Conservation (phyloP, 2,888 invertebrate species). For the Hirtodrosophila confusa region DNA sequence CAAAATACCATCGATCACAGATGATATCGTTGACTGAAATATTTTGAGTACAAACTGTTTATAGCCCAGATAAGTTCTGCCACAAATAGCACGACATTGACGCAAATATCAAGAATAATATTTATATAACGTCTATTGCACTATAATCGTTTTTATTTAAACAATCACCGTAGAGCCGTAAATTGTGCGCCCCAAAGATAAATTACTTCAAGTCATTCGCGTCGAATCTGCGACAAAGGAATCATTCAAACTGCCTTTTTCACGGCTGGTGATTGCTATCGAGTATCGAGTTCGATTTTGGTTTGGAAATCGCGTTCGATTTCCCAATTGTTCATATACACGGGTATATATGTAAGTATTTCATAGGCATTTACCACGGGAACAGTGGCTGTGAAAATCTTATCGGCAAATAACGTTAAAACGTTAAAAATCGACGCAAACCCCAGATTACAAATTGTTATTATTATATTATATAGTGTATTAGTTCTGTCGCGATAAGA, state of each 20-base stretch:
- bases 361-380: conserved; percentile 15
- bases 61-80: conserved; percentile 25
- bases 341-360: conserved; percentile 1
- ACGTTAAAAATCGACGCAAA: conserved; percentile 64
- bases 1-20: too few relatives aligned
- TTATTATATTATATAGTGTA: conserved; percentile 68
- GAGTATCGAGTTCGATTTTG: conserved; percentile 27
- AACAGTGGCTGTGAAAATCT: conserved; percentile 43
- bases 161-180: conserved; percentile 67
- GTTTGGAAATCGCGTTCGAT: conserved; percentile 9
- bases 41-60: conserved; percentile 11
- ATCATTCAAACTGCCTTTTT: conserved; percentile 32
- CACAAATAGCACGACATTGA: conserved; percentile 35
- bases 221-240: conserved; percentile 52
- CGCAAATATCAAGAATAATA: conserved; percentile 36
- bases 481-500: conserved; percentile 71
- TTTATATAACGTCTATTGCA: conserved; percentile 53
- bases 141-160: conserved; percentile 70
- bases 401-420: conserved; percentile 52
- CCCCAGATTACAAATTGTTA: conserved; percentile 67
- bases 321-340: neutral
- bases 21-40: too few relatives aligned
- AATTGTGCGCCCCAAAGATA: conserved; percentile 64
- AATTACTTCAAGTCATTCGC: conserved; percentile 60
- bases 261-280: conserved; percentile 47